Evolutionary conservation across 2,888 invertebrate species (phyloP).

Genomic region (Norana najaformis): DNA sequence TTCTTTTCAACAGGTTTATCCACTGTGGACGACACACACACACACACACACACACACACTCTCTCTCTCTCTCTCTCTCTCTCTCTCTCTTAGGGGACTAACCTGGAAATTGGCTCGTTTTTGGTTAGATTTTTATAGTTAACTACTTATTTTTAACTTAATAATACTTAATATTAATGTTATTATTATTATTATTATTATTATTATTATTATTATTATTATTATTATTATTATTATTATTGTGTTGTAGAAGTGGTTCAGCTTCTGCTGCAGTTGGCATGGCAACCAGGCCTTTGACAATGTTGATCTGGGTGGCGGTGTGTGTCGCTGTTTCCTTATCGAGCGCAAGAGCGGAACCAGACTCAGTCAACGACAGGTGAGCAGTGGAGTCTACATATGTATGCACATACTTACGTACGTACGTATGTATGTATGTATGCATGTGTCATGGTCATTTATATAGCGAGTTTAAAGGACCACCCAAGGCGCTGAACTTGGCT

Average conservation of each 20-base stretch:
- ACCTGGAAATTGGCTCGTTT: background rate
- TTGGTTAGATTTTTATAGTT: background rate
- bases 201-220: no score
- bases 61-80: background rate
- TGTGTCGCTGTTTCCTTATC: background rate
- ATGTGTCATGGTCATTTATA: no score
- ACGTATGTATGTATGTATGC: no score
- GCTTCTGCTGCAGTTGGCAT: background rate
- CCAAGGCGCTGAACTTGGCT: no score
- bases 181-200: no score
- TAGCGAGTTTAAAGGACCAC: no score
- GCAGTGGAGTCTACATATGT: background rate
- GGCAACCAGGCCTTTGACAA: conserved; percentile 13
- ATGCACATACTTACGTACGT: no score
- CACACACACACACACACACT: no score
- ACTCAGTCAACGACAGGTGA: background rate
- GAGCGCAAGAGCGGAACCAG: background rate
- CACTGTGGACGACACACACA: no score
- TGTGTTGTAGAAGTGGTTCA: conserved; percentile 13
- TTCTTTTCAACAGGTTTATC: background rate
- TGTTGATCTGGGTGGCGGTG: background rate
- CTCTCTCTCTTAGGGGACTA: background rate
- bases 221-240: background rate
- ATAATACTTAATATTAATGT: no score
- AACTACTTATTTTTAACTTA: no score